Evolutionary conservation across 2,888 invertebrate species (phyloP), one percentile per base, ranked within the genome.

Genomic region (Pheosia gnoma): DNA sequence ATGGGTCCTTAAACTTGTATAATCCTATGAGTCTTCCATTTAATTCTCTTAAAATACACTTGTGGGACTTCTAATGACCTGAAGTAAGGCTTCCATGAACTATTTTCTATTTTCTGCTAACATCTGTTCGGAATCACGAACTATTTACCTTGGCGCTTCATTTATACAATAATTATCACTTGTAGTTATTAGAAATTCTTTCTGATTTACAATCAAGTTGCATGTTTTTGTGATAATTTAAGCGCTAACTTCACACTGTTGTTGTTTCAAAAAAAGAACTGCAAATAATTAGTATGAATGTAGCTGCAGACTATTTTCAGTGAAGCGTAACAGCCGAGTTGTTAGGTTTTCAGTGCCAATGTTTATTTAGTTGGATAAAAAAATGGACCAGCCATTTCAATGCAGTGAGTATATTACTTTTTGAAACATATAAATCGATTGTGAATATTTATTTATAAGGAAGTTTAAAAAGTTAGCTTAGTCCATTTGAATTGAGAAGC

Each of bases 271-370:
- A 78, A 72, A 80, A 74, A 67, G 72, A 65, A 74, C 61, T 66
- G 66, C 63, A 70, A 60, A 67, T 57, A 72, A 84, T 79, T 65
- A 71, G 75, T 72, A 77, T 93, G 93, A 92, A 92, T 66, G 66
- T 87, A 90, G 92, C 77, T 66, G 74, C 89, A 86, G 78, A 78
- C 75, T 77, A 75, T 81, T 90, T 91, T 91, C 90, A 90, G 88
- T 86, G 79, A 84, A 87, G 84, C 81, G 79, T 84, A 85, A 87
- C 88, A 71, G 67, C 65, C 70, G 78, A 76, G 72, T 66, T 67
- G 70, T 72, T 71, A 63, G 65, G 61, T 65, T 71, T 77, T 72
- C 71, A 71, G 75, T 72, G 70, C 58, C 68, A 72, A 73, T 74
- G 65, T 67, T 77, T 73, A 61, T 70, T 73, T 75, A 71, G 66